These are phyloP conservation scores for Chrysolina oricalcia DNA, from an alignment of 2,888 invertebrate genomes.

Conservation along the genomic window DNA sequence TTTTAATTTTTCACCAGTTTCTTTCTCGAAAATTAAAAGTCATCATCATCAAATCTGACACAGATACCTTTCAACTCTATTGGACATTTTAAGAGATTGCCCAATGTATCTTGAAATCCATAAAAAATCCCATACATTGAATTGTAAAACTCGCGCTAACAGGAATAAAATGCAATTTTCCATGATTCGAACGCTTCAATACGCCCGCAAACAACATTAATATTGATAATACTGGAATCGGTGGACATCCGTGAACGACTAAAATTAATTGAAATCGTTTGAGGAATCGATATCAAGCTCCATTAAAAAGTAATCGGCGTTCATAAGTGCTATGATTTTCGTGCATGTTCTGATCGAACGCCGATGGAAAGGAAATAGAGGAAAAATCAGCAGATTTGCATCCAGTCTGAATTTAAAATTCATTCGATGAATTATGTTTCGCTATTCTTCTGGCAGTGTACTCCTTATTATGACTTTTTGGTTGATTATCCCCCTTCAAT, in stretches of 20 bases:
- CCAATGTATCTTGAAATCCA: no score
- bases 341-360: not conserved
- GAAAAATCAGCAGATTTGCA: slow-evolving; percentile 4
- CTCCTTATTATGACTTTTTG: no score
- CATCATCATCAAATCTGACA: no score
- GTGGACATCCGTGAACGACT: not conserved
- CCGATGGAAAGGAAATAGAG: not conserved
- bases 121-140: no score
- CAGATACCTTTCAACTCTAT: no score
- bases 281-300: not conserved
- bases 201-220: not conserved
- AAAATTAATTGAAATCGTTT: not conserved
- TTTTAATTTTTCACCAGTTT: no score
- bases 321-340: not conserved
- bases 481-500: no score
- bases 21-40: no score
- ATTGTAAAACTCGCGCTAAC: not conserved
- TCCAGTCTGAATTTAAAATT: not conserved
- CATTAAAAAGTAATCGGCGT: not conserved
- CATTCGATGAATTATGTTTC: not conserved
- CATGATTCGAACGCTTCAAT: not conserved
- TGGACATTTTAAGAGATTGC: no score
- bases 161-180: slow-evolving; percentile 2
- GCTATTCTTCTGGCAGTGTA: not conserved
- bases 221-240: not conserved